Base-by-base conservation (phyloP, 2,797 vertebrate genomes). In the Halcyon badia region DNA sequence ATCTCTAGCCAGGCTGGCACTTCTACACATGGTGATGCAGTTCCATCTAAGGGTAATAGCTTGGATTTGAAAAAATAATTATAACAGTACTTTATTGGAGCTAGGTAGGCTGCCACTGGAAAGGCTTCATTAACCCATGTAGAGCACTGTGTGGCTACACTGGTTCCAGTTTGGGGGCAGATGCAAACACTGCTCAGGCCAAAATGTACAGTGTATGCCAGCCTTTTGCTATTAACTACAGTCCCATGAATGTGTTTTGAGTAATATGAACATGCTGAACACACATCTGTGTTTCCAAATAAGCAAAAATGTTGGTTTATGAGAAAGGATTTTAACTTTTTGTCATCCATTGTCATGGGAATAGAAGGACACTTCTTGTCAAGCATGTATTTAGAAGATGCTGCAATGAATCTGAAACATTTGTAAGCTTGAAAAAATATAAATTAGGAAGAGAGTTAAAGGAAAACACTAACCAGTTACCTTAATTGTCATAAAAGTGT, bases 31-130 rank as follows among this genome's bases (percentile, higher is more conserved):
- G 24, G 6, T 14, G 70, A 58, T 57, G 20, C 60, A 65, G 46
- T 65, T 93, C 16, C 20, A 28, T 58, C n/a, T 57, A 41, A 83
- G 54, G 31, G 28, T 57, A 87, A 69, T 75, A 92, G 61, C 39
- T 57, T 49, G 33, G 44, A 57, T 57, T 13, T 84, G 75, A 31
- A 71, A 81, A 86, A 56, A 20, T 4, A 37, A 33, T 22, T 48
- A 41, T 48, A 77, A 54, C 6, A 9, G 8, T 33, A 42, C 69
- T 84, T 84, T 57, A 46, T 37, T 66, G 54, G 10, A 91, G 42
- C 11, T 20, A 62, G 46, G 26, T 4, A 70, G 30, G 22, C 35
- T 79, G 73, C 5, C 25, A 52, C 31, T 57, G 44, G 14, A 64
- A 80, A 85, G 24, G 17, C 6, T 52, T 49, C 46, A 9, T 37